Evolutionary conservation across 2,797 vertebrate genomes (phyloP).

Genomic region (Sardinella longiceps): DNA sequence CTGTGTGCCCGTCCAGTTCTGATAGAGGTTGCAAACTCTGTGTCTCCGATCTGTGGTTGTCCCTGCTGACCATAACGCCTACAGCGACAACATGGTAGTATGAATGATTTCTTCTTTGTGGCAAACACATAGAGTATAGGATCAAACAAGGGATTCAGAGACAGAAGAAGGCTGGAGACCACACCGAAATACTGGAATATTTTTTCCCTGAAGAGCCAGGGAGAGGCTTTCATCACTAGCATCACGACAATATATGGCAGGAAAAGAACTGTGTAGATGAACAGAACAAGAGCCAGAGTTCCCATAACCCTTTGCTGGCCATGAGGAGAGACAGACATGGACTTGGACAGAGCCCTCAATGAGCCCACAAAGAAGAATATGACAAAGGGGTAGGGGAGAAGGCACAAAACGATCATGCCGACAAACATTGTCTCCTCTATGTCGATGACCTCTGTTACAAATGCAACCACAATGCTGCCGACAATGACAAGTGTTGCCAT

Average conservation of each 20-base stretch:
- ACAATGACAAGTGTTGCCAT: background rate
- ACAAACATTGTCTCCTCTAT: background rate
- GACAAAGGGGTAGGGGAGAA: background rate
- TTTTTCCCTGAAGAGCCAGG: background rate
- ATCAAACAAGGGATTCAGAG: background rate
- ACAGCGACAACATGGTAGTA: background rate
- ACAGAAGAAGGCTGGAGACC: background rate
- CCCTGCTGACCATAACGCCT: background rate
- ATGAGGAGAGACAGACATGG: background rate
- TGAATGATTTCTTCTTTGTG: background rate
- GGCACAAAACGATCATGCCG: background rate
- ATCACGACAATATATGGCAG: background rate
- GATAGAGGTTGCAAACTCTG: background rate
- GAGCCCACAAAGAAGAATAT: background rate
- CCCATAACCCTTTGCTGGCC: conserved; percentile 1
- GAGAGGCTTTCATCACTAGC: background rate
- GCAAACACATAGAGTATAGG: background rate
- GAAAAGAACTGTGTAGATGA: conserved; percentile 13
- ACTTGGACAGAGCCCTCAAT: background rate
- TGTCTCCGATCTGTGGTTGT: background rate
- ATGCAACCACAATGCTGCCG: background rate
- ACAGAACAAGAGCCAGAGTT: background rate
- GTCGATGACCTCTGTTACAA: background rate
- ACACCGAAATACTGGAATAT: background rate
- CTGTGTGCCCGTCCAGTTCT: no score